Conservation (phyloP, 1,140 invertebrate genomes). For the Drosophila lowei region DNA sequence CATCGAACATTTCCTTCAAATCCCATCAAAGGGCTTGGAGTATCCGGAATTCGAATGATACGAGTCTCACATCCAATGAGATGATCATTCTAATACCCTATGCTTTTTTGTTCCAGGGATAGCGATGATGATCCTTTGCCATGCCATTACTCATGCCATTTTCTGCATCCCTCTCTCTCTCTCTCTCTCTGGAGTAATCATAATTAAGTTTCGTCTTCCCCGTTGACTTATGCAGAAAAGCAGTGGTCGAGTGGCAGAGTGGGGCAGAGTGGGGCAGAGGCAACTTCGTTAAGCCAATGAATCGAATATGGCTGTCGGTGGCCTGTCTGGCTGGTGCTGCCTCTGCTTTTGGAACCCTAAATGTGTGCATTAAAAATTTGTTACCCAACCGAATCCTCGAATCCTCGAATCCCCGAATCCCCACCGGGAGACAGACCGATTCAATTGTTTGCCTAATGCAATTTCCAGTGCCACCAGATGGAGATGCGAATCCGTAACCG, state of each 20-base stretch:
- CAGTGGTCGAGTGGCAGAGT: background rate
- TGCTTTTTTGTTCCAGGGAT: too few relatives aligned
- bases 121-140: too few relatives aligned
- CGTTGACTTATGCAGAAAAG: conserved; percentile 16
- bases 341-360: conserved; percentile 3
- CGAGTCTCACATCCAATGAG: too few relatives aligned
- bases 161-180: too few relatives aligned
- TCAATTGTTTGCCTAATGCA: conserved; percentile 73
- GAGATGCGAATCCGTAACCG: background rate
- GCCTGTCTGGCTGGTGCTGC: background rate
- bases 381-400: conserved; percentile 27
- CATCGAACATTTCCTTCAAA: too few relatives aligned
- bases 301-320: conserved; percentile 15
- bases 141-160: too few relatives aligned
- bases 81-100: too few relatives aligned
- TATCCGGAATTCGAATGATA: too few relatives aligned
- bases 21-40: too few relatives aligned
- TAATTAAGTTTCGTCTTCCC: conserved; percentile 21
- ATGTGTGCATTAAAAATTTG: conserved; percentile 67
- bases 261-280: background rate
- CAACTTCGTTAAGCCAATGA: conserved; percentile 56
- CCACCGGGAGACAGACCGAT: conserved; percentile 18
- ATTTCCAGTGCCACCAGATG: conserved; percentile 48
- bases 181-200: conserved; percentile 1
- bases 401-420: conserved; percentile 7